These are phyloP conservation scores for Platerodrilus igneus DNA, from an alignment of 2,888 invertebrate species.

Conservation along the genomic window DNA sequence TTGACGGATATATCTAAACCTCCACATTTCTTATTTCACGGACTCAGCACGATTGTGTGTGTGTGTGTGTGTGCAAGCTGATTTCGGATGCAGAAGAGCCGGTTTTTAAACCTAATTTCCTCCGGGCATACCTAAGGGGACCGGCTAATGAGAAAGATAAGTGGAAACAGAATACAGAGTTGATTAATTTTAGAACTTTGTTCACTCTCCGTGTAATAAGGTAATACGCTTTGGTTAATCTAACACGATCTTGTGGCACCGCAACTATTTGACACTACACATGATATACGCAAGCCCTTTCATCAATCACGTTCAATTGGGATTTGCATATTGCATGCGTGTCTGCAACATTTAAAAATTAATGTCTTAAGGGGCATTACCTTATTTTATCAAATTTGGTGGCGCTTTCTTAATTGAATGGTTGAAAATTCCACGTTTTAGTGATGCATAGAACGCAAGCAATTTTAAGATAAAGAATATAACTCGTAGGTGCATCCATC, in stretches of 20 bases:
- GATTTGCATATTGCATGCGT: no score
- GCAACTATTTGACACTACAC: constrained; percentile 25
- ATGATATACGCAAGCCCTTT: constrained; percentile 24
- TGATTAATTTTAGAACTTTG: constrained; percentile 34
- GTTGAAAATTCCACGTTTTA: no score
- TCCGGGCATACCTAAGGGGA: constrained; percentile 30
- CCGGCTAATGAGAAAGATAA: constrained; percentile 35
- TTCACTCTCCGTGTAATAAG: constrained; percentile 31
- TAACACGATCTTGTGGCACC: constrained; percentile 30
- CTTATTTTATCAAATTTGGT: constrained; percentile 9
- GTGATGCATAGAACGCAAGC: no score
- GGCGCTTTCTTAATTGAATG: no score
- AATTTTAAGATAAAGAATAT: no score
- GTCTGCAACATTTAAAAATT: constrained; percentile 5
- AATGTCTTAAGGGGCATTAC: constrained; percentile 9
- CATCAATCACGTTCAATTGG: constrained; percentile 27
- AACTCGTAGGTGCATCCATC: no score
- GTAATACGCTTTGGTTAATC: constrained; percentile 32
- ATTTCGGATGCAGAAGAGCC: constrained; percentile 28
- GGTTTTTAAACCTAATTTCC: constrained; percentile 33
- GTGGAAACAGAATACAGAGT: constrained; percentile 29
- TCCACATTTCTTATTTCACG: no score
- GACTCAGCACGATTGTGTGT: no score
- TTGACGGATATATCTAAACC: no score
- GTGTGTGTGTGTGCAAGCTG: constrained; percentile 15